Evolutionary conservation across 2,888 invertebrate species (phyloP).

Genomic region (Tineola bisselliella): DNA sequence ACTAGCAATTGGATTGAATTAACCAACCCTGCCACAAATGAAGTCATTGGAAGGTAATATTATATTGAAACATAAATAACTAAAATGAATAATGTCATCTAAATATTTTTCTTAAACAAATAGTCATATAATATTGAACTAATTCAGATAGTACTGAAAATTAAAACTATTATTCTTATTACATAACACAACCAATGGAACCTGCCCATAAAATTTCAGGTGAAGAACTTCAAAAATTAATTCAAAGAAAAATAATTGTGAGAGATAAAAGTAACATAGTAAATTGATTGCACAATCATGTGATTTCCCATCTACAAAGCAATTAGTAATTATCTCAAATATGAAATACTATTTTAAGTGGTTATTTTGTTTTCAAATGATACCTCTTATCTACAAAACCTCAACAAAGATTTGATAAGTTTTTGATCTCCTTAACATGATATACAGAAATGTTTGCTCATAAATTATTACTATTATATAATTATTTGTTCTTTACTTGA

Average conservation of each 20-base stretch:
- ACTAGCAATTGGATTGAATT: slow-evolving; percentile 94
- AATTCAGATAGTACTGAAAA: too few relatives aligned
- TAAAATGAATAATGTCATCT: too few relatives aligned
- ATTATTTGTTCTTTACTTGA: neutral
- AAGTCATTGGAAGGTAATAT: slow-evolving; percentile 72
- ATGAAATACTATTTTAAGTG: neutral
- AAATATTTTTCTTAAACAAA: too few relatives aligned
- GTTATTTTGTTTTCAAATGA: neutral
- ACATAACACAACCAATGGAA: too few relatives aligned
- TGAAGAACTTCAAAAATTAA: too few relatives aligned
- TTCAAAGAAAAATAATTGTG: too few relatives aligned
- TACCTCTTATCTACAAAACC: neutral
- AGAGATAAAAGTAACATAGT: too few relatives aligned
- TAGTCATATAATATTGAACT: too few relatives aligned
- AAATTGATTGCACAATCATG: slow-evolving; percentile 10
- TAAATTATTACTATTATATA: neutral
- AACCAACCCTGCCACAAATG: slow-evolving; percentile 94
- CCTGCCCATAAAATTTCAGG: too few relatives aligned
- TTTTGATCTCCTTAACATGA: neutral
- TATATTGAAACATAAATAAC: neutral
- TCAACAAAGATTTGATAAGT: neutral
- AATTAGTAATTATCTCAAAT: neutral
- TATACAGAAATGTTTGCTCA: neutral
- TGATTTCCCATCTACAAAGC: neutral
- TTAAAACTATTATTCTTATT: too few relatives aligned